These are phyloP conservation scores for Caenorhabditis sp. DNA, from an alignment of 2,888 invertebrate genomes.

Conservation along the genomic window DNA sequence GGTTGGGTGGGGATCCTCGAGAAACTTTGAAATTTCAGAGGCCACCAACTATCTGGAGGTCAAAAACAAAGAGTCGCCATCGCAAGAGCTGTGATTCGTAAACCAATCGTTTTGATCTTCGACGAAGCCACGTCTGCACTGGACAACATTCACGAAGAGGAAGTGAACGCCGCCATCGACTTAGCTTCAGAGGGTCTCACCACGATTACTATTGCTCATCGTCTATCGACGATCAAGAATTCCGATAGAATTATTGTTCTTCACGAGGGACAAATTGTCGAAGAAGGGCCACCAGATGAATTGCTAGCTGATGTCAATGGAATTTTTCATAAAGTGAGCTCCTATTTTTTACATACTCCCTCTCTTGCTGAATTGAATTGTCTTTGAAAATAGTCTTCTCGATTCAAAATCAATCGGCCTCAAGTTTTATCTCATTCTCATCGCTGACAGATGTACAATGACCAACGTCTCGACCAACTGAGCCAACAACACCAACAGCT, in stretches of 20 bases:
- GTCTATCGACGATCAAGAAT: slow-evolving; percentile 78
- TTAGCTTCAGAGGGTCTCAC: slow-evolving; percentile 81
- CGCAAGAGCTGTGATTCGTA: slow-evolving; percentile 78
- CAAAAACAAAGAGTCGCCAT: slow-evolving; percentile 82
- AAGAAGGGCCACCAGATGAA: slow-evolving; percentile 81
- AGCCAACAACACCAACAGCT: slow-evolving; percentile 55
- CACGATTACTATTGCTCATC: slow-evolving; percentile 82
- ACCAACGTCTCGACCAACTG: slow-evolving; percentile 76
- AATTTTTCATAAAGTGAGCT: slow-evolving; percentile 70
- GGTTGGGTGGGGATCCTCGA: too few relatives aligned
- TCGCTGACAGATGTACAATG: slow-evolving; percentile 74
- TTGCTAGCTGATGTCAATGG: slow-evolving; percentile 74
- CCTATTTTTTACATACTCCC: not conserved
- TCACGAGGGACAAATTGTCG: slow-evolving; percentile 80
- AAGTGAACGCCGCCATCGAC: slow-evolving; percentile 82
- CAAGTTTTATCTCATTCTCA: slow-evolving; percentile 20
- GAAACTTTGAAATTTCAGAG: slow-evolving; percentile 51
- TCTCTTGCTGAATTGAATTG: not conserved
- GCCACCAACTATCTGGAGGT: slow-evolving; percentile 77
- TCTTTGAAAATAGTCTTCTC: not conserved
- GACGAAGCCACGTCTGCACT: slow-evolving; percentile 82
- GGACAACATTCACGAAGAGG: slow-evolving; percentile 81
- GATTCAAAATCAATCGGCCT: slow-evolving; percentile 1
- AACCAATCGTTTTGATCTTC: slow-evolving; percentile 74
- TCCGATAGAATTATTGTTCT: slow-evolving; percentile 81